Evolutionary conservation across 1,140 invertebrate genomes (phyloP).

Genomic region (Hydropsyche tenuis): DNA sequence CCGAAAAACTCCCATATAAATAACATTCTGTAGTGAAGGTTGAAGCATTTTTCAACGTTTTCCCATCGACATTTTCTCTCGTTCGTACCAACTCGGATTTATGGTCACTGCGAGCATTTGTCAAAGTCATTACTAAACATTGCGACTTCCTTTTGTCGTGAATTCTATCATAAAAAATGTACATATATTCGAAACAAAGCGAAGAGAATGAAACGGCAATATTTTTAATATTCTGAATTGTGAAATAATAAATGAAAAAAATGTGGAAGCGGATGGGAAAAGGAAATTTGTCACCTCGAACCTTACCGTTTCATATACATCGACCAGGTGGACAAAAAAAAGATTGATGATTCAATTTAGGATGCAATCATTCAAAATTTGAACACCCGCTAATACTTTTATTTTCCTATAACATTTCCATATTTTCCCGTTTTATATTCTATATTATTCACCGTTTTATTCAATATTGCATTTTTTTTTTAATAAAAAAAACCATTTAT

Average conservation of each 20-base stretch:
- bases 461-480: too few species aligned
- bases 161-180: neutral
- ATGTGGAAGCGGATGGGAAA: neutral
- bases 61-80: neutral
- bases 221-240: neutral
- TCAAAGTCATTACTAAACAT: neutral
- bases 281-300: slow-evolving; percentile 17
- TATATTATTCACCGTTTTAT: too few species aligned
- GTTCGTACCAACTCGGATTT: neutral
- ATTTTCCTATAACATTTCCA: too few species aligned
- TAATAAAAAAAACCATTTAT: too few species aligned
- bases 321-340: neutral
- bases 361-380: slow-evolving; percentile 12
- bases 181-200: neutral
- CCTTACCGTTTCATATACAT: neutral
- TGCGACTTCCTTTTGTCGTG: neutral
- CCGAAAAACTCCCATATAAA: too few species aligned
- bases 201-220: neutral
- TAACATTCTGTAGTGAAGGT: too few species aligned
- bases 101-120: neutral
- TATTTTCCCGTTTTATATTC: too few species aligned
- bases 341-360: slow-evolving; percentile 18
- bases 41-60: too few species aligned
- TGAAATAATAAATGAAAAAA: neutral
- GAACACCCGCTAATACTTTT: too few species aligned